Evolutionary conservation across 1,140 invertebrate genomes (phyloP).

Genomic region (Leptinotarsa lineolata): DNA sequence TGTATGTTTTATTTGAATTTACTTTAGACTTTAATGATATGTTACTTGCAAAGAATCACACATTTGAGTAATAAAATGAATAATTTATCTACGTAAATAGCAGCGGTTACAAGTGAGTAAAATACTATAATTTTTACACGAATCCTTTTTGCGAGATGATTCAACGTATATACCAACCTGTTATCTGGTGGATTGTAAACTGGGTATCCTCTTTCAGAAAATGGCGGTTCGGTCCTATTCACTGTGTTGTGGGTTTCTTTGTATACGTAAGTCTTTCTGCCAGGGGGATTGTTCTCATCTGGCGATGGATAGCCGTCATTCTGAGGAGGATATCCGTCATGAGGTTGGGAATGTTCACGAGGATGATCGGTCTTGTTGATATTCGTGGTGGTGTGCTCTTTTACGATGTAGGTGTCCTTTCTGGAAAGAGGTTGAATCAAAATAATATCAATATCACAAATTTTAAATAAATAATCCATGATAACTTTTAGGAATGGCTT

Average conservation of each 20-base stretch:
- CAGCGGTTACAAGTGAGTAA: no score
- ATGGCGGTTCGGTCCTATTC: conserved; percentile 25
- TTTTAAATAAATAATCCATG: no score
- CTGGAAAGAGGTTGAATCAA: neutral
- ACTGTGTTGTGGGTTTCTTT: conserved; percentile 47
- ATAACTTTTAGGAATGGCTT: no score
- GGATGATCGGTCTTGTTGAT: conserved; percentile 19
- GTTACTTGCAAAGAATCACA: no score
- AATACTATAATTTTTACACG: no score
- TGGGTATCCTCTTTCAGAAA: conserved; percentile 29
- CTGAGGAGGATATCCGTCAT: conserved; percentile 24
- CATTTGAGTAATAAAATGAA: no score
- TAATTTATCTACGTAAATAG: no score
- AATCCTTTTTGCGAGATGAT: neutral
- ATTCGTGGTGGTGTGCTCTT: conserved; percentile 26
- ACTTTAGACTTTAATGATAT: no score
- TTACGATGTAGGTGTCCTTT: conserved; percentile 31
- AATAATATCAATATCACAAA: conserved; percentile 34
- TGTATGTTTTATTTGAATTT: no score
- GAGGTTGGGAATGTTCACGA: conserved; percentile 4
- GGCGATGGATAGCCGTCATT: conserved; percentile 25
- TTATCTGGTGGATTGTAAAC: conserved; percentile 29
- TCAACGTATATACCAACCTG: neutral
- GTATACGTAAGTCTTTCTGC: conserved; percentile 48
- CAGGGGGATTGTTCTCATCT: conserved; percentile 27